Base-by-base conservation (phyloP, 1,140 invertebrate species). In the Scaptomyza montana region DNA sequence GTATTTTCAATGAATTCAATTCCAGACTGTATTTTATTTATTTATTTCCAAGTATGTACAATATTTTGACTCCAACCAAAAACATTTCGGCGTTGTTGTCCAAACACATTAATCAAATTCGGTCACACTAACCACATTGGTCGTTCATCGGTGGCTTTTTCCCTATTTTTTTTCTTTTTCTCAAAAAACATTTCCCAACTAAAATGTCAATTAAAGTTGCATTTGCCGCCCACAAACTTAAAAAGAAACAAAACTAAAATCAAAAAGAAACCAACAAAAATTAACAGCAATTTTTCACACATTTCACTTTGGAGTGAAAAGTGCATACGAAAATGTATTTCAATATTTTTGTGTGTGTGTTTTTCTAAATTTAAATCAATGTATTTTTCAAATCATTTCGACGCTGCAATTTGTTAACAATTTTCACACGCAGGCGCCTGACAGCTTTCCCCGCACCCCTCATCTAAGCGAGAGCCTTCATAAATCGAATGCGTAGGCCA, bases 351-450 rank as follows among this genome's bases (percentile, higher is more conserved):
- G 50, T 50, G 36, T 67, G 16, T 33, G 30, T 33, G 5, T 67
- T 49, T 47, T 46, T 77, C 71, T 82, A 84, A 67, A 85, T 85
- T 77, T 80, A 84, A 55, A 47, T 68, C 77, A 68, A 77, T 78
- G 77, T 80, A 68, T 74, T 65, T 69, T 62, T 69, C 57, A 79
- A 89, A 78, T 63, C 79, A 67, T 87, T 84, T 87, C 82, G 84
- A 78, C 82, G 74, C 84, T 69, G 79, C 82, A 89, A 87, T 87
- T 87, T 87, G 84, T 87, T 87, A 89, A 87, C 68, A 71, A 87
- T 89, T 89, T 86, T 86, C 81, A 86, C 81, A 86, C 82, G 82
- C 78, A 55, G 76, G 75, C 63, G 64, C 66, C 75, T 82, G 82
- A 87, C 82, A 86, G 81, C 78, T 62, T 62, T 45, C 82, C 61